phyloP scores from a whole-genome alignment of 1,140 invertebrate genomes.

The Agrypnia vestita region DNA sequence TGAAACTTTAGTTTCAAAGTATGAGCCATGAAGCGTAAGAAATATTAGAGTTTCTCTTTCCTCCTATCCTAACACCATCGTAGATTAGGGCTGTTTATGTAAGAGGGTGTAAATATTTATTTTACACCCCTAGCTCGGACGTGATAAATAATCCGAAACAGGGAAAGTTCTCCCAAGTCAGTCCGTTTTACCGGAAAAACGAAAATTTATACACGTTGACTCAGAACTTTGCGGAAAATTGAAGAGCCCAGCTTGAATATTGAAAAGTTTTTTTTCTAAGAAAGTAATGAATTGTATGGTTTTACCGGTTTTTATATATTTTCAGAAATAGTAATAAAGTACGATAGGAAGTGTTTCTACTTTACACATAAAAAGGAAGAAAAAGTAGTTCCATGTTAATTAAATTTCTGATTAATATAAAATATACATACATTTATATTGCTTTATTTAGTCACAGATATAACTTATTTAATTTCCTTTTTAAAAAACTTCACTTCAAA shows the following conservation, averaged over 20 bases:
- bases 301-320: slow-evolving; percentile 4
- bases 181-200: slow-evolving; percentile 40
- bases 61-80: slow-evolving; percentile 57
- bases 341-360: too few species aligned
- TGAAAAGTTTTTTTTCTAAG: slow-evolving; percentile 1
- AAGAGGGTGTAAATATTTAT: slow-evolving; percentile 56
- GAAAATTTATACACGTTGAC: slow-evolving; percentile 42
- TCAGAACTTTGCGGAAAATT: slow-evolving; percentile 18
- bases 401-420: too few species aligned
- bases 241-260: slow-evolving; percentile 27
- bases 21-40: slow-evolving; percentile 40
- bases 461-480: too few species aligned
- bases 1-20: slow-evolving; percentile 23
- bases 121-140: slow-evolving; percentile 45
- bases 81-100: slow-evolving; percentile 59
- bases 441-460: too few species aligned
- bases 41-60: slow-evolving; percentile 38
- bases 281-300: slow-evolving; percentile 19
- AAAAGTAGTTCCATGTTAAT: too few species aligned
- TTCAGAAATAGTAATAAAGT: neutral
- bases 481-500: too few species aligned
- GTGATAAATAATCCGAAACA: slow-evolving; percentile 54
- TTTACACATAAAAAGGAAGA: too few species aligned
- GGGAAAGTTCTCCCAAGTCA: slow-evolving; percentile 46
- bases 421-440: too few species aligned